A percentile compares a stretch with the other conserved stretches of the same genome.
These are phyloP conservation scores for Lerista edwardsae DNA, from an alignment of 2,797 vertebrate genomes.

Conservation along the genomic window DNA sequence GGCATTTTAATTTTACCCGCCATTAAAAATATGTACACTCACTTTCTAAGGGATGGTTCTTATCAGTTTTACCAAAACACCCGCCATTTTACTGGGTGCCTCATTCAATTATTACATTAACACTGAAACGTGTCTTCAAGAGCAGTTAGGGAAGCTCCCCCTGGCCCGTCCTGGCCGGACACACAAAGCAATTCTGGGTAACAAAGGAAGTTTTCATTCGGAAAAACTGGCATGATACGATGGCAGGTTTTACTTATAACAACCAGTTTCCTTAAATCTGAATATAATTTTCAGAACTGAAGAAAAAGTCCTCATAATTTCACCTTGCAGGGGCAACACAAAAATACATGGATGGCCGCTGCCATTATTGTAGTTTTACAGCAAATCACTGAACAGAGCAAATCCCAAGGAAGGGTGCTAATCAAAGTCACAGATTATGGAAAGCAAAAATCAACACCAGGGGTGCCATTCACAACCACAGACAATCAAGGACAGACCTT, in stretches of 20 bases:
- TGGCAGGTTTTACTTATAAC: constrained; percentile 11
- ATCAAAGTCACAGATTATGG: constrained; percentile 39
- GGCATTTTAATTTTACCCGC: background rate
- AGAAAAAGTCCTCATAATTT: constrained; percentile 45
- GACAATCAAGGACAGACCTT: constrained; percentile 24
- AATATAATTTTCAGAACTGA: constrained; percentile 19
- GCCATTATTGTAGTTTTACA: background rate
- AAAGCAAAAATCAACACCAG: constrained; percentile 8
- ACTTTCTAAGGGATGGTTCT: constrained; percentile 12
- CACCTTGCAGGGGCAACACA: background rate
- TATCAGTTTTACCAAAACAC: constrained; percentile 11
- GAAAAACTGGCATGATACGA: constrained; percentile 38
- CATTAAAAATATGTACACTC: constrained; percentile 13
- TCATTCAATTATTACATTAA: constrained; percentile 18
- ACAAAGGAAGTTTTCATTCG: constrained; percentile 40
- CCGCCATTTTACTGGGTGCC: background rate
- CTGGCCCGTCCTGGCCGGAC: background rate
- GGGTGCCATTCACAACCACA: constrained; percentile 6
- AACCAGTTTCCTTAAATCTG: constrained; percentile 23
- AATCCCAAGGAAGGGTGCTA: constrained; percentile 28
- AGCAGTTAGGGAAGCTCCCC: background rate
- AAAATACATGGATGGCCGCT: constrained; percentile 17
- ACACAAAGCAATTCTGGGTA: background rate
- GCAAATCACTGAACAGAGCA: constrained; percentile 36
- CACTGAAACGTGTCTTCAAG: constrained; percentile 1